Percentiles rank a stretch among this genome's conserved stretches.
Conservation (phyloP, 1,140 invertebrate genomes). For the Drosophila pseudoobscura region DNA sequence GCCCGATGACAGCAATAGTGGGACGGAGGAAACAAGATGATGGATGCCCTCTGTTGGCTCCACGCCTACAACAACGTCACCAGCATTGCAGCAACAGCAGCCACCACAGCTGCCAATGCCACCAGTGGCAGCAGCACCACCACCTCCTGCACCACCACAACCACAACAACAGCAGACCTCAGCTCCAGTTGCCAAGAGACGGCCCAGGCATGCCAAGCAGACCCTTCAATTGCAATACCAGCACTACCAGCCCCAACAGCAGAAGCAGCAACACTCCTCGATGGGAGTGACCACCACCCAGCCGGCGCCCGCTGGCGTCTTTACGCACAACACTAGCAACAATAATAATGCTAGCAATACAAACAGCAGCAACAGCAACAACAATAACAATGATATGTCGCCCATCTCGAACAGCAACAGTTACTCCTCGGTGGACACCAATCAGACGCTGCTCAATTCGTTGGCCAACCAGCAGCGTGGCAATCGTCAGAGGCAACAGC, state of each 20-base stretch:
- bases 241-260: conserved; percentile 55
- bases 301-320: conserved; percentile 72
- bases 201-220: conserved; percentile 58
- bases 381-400: conserved; percentile 75
- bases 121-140: conserved; percentile 20
- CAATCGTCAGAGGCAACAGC: conserved; percentile 31
- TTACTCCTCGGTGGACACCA: conserved; percentile 80
- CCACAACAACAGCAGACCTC: conserved; percentile 55
- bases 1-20: conserved; percentile 80
- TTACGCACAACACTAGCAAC: conserved; percentile 70
- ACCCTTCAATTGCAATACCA: conserved; percentile 64
- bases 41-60: conserved; percentile 83
- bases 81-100: conserved; percentile 68
- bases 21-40: conserved; percentile 83
- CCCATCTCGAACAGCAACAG: conserved; percentile 75
- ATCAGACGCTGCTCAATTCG: conserved; percentile 78
- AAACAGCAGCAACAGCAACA: conserved; percentile 38
- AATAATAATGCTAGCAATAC: conserved; percentile 47
- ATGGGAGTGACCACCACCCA: conserved; percentile 70
- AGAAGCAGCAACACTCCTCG: conserved; percentile 45
- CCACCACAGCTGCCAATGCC: conserved; percentile 41
- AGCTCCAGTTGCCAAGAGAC: conserved; percentile 76
- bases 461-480: conserved; percentile 64
- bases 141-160: conserved; percentile 30
- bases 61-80: conserved; percentile 81